A percentile compares a stretch with the other conserved stretches of the same genome.
Conservation (phyloP, 2,797 vertebrate genomes). For the Xiphophorus birchmanni region DNA sequence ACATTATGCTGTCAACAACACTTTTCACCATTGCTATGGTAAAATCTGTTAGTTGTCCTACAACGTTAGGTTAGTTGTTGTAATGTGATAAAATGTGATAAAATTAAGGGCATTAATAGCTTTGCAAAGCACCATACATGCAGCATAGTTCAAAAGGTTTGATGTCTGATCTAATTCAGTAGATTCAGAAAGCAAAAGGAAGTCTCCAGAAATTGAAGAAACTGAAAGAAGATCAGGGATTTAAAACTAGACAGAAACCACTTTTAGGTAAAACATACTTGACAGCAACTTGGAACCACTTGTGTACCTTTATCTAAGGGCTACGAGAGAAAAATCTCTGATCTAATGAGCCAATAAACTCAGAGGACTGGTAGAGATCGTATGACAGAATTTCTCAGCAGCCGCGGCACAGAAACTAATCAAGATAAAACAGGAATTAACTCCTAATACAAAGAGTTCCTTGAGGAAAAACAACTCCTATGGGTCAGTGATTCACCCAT, state of each 20-base stretch:
- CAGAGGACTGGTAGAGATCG: background rate
- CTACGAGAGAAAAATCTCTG: background rate
- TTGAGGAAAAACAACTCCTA: background rate
- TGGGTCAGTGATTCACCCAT: background rate
- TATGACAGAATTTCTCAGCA: background rate
- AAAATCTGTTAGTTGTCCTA: background rate
- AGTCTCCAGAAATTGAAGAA: background rate
- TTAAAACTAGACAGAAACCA: background rate
- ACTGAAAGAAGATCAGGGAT: background rate
- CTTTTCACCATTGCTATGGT: background rate
- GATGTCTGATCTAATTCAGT: background rate
- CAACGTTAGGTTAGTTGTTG: background rate
- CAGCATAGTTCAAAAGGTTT: background rate
- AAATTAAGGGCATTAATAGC: background rate
- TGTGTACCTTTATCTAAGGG: background rate
- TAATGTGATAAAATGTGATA: background rate
- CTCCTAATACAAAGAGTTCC: background rate
- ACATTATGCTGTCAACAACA: background rate
- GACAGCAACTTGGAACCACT: background rate
- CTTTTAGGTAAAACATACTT: background rate
- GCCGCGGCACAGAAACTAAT: background rate
- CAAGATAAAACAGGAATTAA: background rate
- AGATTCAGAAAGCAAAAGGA: background rate
- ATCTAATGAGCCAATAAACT: conserved; percentile 4
- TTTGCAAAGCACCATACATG: background rate